Base-by-base conservation (phyloP, 2,113 vertebrate genomes). In the Odocoileus virginianus region DNA sequence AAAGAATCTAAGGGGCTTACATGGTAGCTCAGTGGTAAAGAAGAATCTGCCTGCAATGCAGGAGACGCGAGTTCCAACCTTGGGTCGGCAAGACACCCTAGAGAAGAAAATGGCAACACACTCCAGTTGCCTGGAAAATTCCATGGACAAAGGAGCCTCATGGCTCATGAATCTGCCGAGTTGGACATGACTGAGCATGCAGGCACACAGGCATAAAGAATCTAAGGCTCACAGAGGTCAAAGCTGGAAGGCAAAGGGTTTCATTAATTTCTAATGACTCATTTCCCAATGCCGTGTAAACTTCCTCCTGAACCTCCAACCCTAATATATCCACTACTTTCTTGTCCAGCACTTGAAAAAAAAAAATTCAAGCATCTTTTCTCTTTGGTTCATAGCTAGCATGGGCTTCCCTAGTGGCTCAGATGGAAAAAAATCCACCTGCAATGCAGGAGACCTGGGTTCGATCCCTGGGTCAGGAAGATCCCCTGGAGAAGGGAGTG, bases 261-360 rank as follows among this genome's bases (percentile, higher is more conserved):
- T 58, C 87, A 86, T 94, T 61, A 33, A 87, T 97, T 92, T 92
- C 85, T 79, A 92, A 36, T 88, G 95, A 97, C 93, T 98, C 97
- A 92, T 67, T 93, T 64, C 58, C 89, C 67, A 90, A 27, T 2
- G 57, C 21, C 87, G n/a, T 47, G 54, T 74, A 74, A 93, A 76
- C n/a, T 33, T 40, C 50, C 64, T 61, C 67, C 61, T 83, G n/a
- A 83, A 25, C 52, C 33, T 14, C 12, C 33, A 36, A 7, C 7
- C 50, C 79, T 82, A 82, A 54, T 25, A 54, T 36, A 91, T 67
- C 74, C 12, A 85, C 17, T 27, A 60, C 9, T 95, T 86, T 85
- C 43, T 52, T 54, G 43, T 61, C 30, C n/a, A 45, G 47, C 10
- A 19, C 45, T 82, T 43, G 60, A 61, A 71, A 94, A 82, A 95